Conservation (phyloP, 1,140 invertebrate genomes). For the Meloidogyne exigua region DNA sequence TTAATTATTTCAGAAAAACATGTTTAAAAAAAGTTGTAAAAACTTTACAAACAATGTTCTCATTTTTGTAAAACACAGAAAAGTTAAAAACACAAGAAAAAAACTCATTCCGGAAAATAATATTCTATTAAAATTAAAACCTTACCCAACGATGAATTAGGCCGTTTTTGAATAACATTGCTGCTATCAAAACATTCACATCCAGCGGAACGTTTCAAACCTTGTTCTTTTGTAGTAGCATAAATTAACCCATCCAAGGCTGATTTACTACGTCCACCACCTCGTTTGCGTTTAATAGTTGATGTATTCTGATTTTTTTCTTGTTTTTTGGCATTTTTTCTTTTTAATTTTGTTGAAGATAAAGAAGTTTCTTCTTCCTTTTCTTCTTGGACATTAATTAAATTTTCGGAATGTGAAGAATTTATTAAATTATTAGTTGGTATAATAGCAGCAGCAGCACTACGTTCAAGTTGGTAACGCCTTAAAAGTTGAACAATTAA, state of each 20-base stretch:
- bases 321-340: constrained; percentile 6
- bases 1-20: too few species aligned
- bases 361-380: neutral
- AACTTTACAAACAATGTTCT: too few species aligned
- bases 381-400: constrained; percentile 11
- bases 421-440: neutral
- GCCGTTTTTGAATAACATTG: neutral
- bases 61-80: too few species aligned
- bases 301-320: neutral
- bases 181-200: neutral
- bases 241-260: neutral
- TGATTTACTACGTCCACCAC: neutral
- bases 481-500: constrained; percentile 53
- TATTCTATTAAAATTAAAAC: neutral
- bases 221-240: neutral
- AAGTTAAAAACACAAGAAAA: too few species aligned
- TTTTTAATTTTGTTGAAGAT: constrained; percentile 1
- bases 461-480: constrained; percentile 48
- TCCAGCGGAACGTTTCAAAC: neutral
- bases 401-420: constrained; percentile 1
- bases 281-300: neutral
- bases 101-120: too few species aligned
- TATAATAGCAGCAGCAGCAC: neutral
- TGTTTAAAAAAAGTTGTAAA: too few species aligned
- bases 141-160: neutral